Percentiles rank a stretch among this genome's conserved stretches.
Conservation (phyloP, 2,113 vertebrate genomes). For the Beaufortia kweichowensis region DNA sequence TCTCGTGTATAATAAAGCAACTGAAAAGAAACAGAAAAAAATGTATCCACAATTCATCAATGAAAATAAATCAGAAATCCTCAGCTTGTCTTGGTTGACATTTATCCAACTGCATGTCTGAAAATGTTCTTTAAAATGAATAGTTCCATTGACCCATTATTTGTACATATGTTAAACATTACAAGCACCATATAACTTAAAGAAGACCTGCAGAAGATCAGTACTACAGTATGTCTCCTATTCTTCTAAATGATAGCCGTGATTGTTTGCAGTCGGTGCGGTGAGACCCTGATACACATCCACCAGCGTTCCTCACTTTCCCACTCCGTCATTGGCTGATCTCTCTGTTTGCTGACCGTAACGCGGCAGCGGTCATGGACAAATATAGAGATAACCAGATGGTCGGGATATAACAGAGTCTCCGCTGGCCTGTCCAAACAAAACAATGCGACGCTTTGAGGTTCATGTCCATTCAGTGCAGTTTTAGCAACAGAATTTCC, state of each 20-base stretch:
- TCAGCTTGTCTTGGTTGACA: slow-evolving; percentile 2
- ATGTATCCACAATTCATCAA: background rate
- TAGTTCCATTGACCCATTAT: slow-evolving; percentile 23
- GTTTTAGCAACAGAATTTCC: background rate
- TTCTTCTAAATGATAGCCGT: background rate
- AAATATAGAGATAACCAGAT: slow-evolving; percentile 56
- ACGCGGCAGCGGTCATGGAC: slow-evolving; percentile 31
- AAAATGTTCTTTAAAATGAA: background rate
- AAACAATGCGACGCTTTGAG: slow-evolving; percentile 26
- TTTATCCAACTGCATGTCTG: background rate
- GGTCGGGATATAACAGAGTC: slow-evolving; percentile 51
- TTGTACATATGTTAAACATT: slow-evolving; percentile 30
- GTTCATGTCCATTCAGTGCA: background rate
- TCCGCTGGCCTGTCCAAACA: slow-evolving; percentile 49
- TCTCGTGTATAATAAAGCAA: slow-evolving; percentile 1
- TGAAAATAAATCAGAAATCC: background rate
- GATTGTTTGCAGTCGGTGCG: background rate
- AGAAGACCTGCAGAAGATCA: background rate
- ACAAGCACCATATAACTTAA: slow-evolving; percentile 2
- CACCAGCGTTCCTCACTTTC: background rate
- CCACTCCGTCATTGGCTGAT: slow-evolving; percentile 16
- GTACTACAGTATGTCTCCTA: background rate
- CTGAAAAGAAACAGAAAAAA: background rate
- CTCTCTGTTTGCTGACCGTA: slow-evolving; percentile 44
- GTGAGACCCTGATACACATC: background rate